Conservation (phyloP, 2,888 invertebrate species). For the Pachydiplax longipennis region DNA sequence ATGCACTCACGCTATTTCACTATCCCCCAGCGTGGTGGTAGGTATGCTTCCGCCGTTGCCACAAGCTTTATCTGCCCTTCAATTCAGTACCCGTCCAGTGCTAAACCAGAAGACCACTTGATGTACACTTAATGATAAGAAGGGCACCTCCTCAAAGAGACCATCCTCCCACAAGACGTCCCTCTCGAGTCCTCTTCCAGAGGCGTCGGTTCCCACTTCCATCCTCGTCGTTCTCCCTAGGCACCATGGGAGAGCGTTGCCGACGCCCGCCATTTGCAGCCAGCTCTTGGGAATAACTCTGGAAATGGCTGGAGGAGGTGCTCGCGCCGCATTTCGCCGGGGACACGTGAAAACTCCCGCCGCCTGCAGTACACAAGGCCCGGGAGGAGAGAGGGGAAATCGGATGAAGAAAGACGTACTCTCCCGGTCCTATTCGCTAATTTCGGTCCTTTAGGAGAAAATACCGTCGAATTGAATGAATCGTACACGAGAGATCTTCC, state of each 20-base stretch:
- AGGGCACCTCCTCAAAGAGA: neutral
- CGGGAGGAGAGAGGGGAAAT: neutral
- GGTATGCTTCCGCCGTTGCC: too few relatives aligned
- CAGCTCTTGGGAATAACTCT: neutral
- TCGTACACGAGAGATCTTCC: neutral
- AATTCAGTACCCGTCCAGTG: too few relatives aligned
- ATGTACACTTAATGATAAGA: neutral
- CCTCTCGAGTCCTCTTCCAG: neutral
- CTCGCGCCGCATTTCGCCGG: neutral
- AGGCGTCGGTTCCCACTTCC: neutral
- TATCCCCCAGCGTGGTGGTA: neutral
- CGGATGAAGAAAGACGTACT: neutral
- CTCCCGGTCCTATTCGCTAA: neutral
- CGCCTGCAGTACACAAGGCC: neutral
- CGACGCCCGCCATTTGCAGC: conserved; percentile 12
- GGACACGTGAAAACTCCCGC: neutral
- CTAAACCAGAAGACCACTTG: neutral
- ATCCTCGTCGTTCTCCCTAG: neutral
- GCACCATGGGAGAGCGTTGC: neutral
- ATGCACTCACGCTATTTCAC: neutral
- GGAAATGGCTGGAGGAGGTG: neutral
- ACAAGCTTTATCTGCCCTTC: neutral
- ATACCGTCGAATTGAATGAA: neutral
- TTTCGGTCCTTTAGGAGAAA: neutral
- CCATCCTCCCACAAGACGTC: neutral